Percentiles rank a stretch among this genome's conserved stretches.
These are phyloP conservation scores for Megaptera novaeangliae DNA, from an alignment of 2,113 vertebrate species.

Conservation along the genomic window DNA sequence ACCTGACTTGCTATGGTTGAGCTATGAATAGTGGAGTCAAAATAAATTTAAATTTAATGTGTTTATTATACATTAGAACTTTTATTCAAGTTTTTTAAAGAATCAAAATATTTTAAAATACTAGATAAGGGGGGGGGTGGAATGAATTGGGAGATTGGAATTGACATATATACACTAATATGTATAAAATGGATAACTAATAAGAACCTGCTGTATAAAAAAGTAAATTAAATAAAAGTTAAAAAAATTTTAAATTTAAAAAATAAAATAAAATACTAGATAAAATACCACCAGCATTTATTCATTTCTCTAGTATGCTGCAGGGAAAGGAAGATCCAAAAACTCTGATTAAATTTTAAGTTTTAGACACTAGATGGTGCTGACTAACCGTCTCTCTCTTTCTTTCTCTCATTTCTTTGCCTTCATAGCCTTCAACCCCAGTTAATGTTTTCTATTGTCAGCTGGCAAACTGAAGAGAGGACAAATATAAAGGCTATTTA, in stretches of 20 bases:
- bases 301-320: neutral
- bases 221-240: no score
- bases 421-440: neutral
- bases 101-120: neutral
- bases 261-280: neutral
- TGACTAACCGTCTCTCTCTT: neutral
- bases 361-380: slow-evolving; percentile 76
- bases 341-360: neutral
- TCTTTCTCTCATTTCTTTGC: neutral
- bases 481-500: slow-evolving; percentile 41
- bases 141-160: no score
- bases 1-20: neutral
- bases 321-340: rapidly evolving
- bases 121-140: neutral
- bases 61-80: neutral
- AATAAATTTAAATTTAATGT: neutral
- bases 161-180: no score
- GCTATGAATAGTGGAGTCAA: neutral
- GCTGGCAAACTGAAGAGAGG: neutral
- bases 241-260: neutral
- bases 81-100: neutral
- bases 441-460: slow-evolving; percentile 20
- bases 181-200: no score
- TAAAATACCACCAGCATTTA: neutral
- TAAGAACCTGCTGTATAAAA: no score